Evolutionary conservation across 2,113 vertebrate genomes (phyloP).

Genomic region (Sphaerodactylus townsendi): DNA sequence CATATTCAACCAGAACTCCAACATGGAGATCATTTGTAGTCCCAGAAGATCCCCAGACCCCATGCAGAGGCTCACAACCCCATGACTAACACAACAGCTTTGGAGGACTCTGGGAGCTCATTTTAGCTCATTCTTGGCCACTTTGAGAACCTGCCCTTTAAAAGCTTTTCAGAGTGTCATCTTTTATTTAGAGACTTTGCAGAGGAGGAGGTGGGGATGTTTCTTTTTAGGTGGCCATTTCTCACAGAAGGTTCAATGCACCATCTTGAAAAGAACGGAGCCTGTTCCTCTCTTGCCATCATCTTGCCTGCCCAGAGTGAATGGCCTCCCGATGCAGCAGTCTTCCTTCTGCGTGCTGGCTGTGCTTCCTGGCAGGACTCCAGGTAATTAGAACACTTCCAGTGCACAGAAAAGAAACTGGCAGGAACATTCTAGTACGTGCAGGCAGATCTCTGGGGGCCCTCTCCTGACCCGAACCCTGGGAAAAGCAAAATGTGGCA

Average conservation of each 20-base stretch:
- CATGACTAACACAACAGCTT: neutral
- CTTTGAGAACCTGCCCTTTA: conserved; percentile 24
- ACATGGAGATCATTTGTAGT: no score
- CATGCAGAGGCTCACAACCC: neutral
- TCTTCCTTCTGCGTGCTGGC: neutral
- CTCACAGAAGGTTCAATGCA: neutral
- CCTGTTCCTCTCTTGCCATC: no score
- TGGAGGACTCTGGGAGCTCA: neutral
- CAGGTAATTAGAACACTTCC: neutral
- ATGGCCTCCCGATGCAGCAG: conserved; percentile 5
- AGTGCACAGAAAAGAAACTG: neutral
- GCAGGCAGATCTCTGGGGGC: no score
- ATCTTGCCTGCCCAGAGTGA: neutral
- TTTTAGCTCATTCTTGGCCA: neutral
- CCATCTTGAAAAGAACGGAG: no score
- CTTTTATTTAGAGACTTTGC: conserved; percentile 34
- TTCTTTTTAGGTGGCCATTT: conserved; percentile 19
- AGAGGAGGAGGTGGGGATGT: neutral
- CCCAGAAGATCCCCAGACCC: neutral
- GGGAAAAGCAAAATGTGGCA: no score
- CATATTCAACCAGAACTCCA: no score
- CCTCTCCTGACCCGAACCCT: no score
- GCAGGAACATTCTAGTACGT: neutral
- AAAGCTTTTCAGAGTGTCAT: conserved; percentile 11
- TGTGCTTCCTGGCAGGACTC: neutral